These are phyloP conservation scores for Sarcophaga peregrina DNA, from an alignment of 1,140 invertebrate species.

Conservation along the genomic window DNA sequence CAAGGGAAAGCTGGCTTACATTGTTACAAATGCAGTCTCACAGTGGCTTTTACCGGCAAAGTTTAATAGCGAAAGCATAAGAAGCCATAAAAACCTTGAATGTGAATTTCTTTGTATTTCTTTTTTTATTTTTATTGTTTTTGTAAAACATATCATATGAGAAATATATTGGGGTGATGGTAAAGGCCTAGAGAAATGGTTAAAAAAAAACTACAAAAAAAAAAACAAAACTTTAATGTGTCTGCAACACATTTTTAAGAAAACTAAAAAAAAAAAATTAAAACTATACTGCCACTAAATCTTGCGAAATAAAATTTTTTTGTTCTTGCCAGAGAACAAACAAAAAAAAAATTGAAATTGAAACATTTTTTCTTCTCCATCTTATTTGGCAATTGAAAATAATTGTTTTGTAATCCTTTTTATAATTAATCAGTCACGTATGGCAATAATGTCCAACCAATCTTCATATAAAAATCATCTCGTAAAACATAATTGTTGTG, in stretches of 20 bases:
- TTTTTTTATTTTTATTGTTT: neutral
- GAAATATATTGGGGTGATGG: neutral
- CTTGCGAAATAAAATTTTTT: too few species aligned
- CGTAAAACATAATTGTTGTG: neutral
- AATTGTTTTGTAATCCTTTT: slow-evolving; percentile 47
- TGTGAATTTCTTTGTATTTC: neutral
- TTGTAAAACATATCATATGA: neutral
- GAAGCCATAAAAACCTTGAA: neutral
- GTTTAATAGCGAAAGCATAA: neutral
- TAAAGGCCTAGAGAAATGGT: too few species aligned
- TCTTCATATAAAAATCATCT: neutral
- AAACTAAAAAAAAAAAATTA: too few species aligned
- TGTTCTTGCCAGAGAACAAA: too few species aligned
- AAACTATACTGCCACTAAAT: too few species aligned
- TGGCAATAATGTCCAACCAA: slow-evolving; percentile 38
- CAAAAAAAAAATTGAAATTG: too few species aligned
- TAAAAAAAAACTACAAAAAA: too few species aligned
- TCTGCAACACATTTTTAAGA: too few species aligned
- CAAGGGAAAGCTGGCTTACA: neutral
- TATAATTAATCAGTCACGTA: slow-evolving; percentile 52
- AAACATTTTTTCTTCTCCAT: neutral
- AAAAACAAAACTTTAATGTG: too few species aligned
- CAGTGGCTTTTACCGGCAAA: too few species aligned
- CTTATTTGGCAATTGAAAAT: slow-evolving; percentile 1
- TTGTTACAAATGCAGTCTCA: neutral